These are phyloP conservation scores for Tragopan temminckii DNA, from an alignment of 2,797 vertebrate genomes.

Conservation along the genomic window DNA sequence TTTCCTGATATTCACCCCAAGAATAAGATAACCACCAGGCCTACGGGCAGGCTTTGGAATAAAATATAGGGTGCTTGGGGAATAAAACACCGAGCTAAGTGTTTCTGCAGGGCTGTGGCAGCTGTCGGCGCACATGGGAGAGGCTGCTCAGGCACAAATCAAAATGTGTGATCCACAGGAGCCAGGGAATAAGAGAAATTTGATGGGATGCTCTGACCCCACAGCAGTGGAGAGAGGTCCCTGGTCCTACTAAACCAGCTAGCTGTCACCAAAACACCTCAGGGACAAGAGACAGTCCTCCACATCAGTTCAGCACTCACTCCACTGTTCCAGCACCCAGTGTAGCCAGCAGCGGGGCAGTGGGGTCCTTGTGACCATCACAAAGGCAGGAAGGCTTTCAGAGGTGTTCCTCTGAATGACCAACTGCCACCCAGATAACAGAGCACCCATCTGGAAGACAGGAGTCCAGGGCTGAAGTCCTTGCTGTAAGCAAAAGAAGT, in stretches of 20 bases:
- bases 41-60: not conserved
- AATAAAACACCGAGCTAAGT: not conserved
- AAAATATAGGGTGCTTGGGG: not conserved
- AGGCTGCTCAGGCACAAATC: not conserved
- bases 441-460: not conserved
- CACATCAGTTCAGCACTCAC: not conserved
- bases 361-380: fast-evolving
- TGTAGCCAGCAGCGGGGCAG: fast-evolving
- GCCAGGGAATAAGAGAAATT: not conserved
- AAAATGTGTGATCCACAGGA: not conserved
- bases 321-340: fast-evolving
- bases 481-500: not conserved
- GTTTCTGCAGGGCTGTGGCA: not conserved
- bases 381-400: not conserved
- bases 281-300: not conserved
- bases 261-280: not conserved
- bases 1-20: not conserved
- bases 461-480: not conserved
- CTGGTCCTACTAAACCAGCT: not conserved
- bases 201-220: not conserved
- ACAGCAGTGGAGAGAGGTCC: not conserved
- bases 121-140: not conserved
- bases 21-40: not conserved
- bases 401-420: not conserved
- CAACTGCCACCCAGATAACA: not conserved